These are phyloP conservation scores for Sitta europaea DNA, from an alignment of 2,113 vertebrate species.

Conservation along the genomic window DNA sequence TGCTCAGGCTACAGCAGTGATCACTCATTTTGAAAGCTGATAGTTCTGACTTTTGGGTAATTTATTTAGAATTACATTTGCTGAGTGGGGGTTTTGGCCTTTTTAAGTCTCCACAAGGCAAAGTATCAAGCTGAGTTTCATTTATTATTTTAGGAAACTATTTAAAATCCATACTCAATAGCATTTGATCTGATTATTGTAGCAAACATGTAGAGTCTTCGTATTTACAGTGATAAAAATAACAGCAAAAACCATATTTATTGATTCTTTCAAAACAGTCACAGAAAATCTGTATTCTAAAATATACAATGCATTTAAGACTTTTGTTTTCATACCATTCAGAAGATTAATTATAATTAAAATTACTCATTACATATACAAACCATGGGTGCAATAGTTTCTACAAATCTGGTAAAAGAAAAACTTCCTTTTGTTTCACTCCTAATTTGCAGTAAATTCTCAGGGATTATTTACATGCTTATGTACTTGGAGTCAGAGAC, in stretches of 20 bases:
- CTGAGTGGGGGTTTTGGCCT: not conserved
- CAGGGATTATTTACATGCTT: not conserved
- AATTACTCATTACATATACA: not conserved
- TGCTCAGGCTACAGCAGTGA: not conserved
- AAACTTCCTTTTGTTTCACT: not conserved
- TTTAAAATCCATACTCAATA: slow-evolving; percentile 24
- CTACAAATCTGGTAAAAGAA: not conserved
- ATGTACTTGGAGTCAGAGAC: not conserved
- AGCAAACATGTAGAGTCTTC: not conserved
- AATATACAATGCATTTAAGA: not conserved
- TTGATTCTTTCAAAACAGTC: not conserved
- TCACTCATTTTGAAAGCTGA: not conserved
- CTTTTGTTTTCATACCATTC: not conserved
- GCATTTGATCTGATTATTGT: not conserved
- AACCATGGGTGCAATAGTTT: not conserved
- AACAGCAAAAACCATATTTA: not conserved
- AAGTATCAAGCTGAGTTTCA: not conserved
- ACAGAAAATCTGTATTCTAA: not conserved
- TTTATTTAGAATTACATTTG: slow-evolving; percentile 38
- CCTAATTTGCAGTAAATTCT: not conserved
- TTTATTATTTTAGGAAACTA: slow-evolving; percentile 20
- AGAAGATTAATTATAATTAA: not conserved
- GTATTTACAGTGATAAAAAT: not conserved
- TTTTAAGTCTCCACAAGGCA: slow-evolving; percentile 41
- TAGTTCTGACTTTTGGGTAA: not conserved